Evolutionary conservation across 92 coral and sea anemone genomes (phyloP), one percentile per base, ranked within the genome.

Genomic region (Porites rus): DNA sequence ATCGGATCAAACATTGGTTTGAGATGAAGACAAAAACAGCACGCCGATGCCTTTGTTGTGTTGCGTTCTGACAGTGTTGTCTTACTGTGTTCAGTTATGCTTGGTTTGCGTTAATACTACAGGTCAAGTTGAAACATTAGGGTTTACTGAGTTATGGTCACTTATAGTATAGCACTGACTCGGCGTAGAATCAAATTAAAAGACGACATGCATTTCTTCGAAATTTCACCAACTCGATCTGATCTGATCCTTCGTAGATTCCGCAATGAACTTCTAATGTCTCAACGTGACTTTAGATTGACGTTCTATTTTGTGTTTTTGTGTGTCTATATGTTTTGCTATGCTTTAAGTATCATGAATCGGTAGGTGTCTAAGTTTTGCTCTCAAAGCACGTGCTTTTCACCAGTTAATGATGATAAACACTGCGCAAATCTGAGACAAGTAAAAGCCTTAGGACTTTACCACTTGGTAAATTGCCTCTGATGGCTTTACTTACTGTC

Each of bases 351-450:
- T 66, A 10, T 63, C 79, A 7, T 10, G 76, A 43, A 14, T 56
- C 61, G 16, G 61, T 56, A 56, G 61, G 16, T 56, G 14, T 56
- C 16, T 14, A 56, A 56, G 13, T 56, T 56, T 56, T 56, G 16
- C 13, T 56, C 61, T 56, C 61, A 10, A 12, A 69, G 72, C 28
- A 21, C 13, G 86, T 82, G 67, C 76, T 64, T 60, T 86, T 82
- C 84, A 90, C 94, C 90, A 90, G 98, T 94, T 94, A 60, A 78
- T 94, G 98, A 94, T 94, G 98, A 94, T 90, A 86, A 94, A 92
- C 98, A 94, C 98, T 94, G 98, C 94, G 98, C 98, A 92, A 94
- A 94, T 94, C 88, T 94, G 98, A 94, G 93, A 79, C 90, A 50
- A 79, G 21, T 12, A 8, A 62, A 43, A 63, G 63, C 80, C 74